Base-by-base conservation (phyloP, 2,797 vertebrate species). In the Carduelis carduelis region DNA sequence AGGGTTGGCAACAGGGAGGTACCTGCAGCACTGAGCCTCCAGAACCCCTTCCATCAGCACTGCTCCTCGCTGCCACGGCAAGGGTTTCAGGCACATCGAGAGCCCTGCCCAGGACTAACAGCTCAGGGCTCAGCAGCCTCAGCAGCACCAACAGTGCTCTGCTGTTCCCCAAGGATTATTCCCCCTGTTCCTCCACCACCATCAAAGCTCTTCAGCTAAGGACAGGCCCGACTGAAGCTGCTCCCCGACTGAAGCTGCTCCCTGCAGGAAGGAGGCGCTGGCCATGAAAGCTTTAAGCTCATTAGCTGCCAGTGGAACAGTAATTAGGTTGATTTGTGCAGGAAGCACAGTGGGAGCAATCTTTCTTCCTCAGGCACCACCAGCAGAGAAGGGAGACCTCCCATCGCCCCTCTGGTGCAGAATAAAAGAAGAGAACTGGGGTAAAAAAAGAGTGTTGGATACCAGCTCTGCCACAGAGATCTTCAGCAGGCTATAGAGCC, bases 281-380 rank as follows among this genome's bases (percentile, higher is more conserved):
- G 23, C 91, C 77, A 49, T 55, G 79, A 94, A 90, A 83, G 60
- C 69, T 78, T 92, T 87, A 83, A 95, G 88, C 88, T 96, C 86
- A 35, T 96, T 94, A 95, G 37, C 44, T 81, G 61, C 69, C 63
- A 28, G 50, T 55, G 88, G 44, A 82, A 68, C 1, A 18, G 68
- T 81, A 83, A 90, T 92, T 68, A 56, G 19, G 60, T 76, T 80
- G 61, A 71, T 91, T 81, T 83, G 61, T 83, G 77, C 69, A 81
- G 70, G 85, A 86, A 79, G 76, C 35, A 47, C 52, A n/a, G 81
- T 14, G 23, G 37, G 47, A 94, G 21, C 59, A 68, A 27, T 12
- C 24, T 43, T 76, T 59, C 56, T 63, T 80, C 64, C 49, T 70
- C 32, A 57, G 68, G 17, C 55, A 79, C 32, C 55, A 68, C 52